A percentile compares a stretch with the other conserved stretches of the same genome.
Evolutionary conservation across 2,797 vertebrate species (phyloP).

Genomic region (Menidia menidia): DNA sequence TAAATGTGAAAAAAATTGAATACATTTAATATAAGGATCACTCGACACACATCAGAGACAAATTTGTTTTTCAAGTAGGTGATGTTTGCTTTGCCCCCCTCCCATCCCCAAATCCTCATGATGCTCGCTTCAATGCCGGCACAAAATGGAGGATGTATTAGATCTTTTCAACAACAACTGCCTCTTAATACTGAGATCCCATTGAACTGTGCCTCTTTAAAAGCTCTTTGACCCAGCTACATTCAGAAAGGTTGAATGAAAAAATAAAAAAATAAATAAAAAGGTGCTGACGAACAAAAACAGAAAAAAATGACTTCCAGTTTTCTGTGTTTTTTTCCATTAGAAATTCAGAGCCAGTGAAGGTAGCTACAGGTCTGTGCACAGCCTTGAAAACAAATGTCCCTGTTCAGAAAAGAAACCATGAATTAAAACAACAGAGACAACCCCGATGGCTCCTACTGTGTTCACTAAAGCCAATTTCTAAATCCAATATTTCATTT

Average conservation of each 20-base stretch:
- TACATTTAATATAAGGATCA: not conserved
- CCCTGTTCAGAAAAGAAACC: constrained; percentile 5
- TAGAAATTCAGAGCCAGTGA: not conserved
- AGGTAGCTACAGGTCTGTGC: constrained; percentile 3
- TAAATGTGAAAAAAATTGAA: not conserved
- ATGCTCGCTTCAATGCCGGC: constrained; percentile 29
- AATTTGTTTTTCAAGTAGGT: constrained; percentile 29
- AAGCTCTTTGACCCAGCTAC: constrained; percentile 20
- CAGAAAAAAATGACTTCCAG: constrained; percentile 6
- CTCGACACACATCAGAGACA: not conserved
- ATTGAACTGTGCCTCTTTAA: constrained; percentile 22
- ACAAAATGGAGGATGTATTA: constrained; percentile 16
- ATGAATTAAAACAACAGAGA: constrained; percentile 14
- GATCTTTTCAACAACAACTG: constrained; percentile 20
- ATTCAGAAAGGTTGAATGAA: constrained; percentile 11
- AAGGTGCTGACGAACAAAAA: not conserved
- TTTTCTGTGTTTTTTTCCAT: too few relatives aligned
- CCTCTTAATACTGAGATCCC: constrained; percentile 12
- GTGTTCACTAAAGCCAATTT: constrained; percentile 25
- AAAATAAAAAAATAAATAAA: constrained; percentile 20
- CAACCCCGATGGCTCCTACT: constrained; percentile 2
- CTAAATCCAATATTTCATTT: constrained; percentile 18
- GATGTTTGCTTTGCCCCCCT: constrained; percentile 36
- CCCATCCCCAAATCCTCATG: constrained; percentile 34
- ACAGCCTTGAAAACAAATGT: constrained; percentile 14